Conservation (phyloP, 2,888 invertebrate species). For the Zhengitettix transpicula region DNA sequence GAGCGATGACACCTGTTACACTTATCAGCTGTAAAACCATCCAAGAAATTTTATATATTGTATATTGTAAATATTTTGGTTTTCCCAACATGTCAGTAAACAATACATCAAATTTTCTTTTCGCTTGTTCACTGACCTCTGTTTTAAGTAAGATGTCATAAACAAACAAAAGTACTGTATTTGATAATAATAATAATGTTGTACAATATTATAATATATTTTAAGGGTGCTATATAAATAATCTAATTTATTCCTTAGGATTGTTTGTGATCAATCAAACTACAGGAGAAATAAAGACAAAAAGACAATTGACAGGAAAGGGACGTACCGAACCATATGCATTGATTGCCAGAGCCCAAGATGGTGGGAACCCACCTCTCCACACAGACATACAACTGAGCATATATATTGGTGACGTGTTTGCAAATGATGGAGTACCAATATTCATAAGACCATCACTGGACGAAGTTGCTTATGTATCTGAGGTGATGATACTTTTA, state of each 20-base stretch:
- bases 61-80: too few species aligned
- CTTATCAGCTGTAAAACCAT: too few species aligned
- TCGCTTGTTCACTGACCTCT: too few species aligned
- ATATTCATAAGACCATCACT: constrained; percentile 50
- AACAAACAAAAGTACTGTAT: too few species aligned
- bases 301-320: constrained; percentile 49
- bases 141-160: too few species aligned
- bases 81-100: too few species aligned
- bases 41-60: too few species aligned
- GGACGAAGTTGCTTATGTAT: constrained; percentile 50
- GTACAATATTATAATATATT: too few species aligned
- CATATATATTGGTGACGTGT: constrained; percentile 60
- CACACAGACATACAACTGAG: constrained; percentile 43
- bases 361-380: constrained; percentile 40
- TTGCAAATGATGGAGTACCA: constrained; percentile 65
- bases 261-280: constrained; percentile 46
- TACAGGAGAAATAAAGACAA: constrained; percentile 51
- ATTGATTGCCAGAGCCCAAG: constrained; percentile 47
- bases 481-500: constrained; percentile 35
- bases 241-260: constrained; percentile 26
- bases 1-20: too few species aligned
- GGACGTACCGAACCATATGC: constrained; percentile 59
- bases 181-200: too few species aligned
- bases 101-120: too few species aligned
- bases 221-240: not conserved